Evolutionary conservation across 2,113 vertebrate species (phyloP).

Genomic region (Conger conger): DNA sequence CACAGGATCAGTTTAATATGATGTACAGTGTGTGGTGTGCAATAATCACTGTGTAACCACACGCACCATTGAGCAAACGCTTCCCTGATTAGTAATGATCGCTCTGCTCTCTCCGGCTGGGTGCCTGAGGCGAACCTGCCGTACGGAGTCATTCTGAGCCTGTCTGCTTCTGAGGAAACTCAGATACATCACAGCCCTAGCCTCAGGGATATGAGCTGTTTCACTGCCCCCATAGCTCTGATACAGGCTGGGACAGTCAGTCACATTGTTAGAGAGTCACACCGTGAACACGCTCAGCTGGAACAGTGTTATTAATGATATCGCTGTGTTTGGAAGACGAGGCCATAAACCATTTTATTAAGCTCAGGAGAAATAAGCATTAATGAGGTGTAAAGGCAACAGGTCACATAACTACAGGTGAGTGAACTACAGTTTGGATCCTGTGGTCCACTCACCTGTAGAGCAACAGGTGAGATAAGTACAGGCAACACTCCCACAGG

Average conservation of each 20-base stretch:
- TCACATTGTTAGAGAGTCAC: background rate
- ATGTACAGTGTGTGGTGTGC: background rate
- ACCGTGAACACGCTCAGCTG: background rate
- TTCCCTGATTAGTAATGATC: background rate
- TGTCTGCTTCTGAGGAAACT: background rate
- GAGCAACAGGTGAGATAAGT: too few species aligned
- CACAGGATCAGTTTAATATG: background rate
- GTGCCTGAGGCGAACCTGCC: too few species aligned
- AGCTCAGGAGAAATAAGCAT: too few species aligned
- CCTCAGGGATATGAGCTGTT: background rate
- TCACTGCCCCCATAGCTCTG: background rate
- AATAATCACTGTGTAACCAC: background rate
- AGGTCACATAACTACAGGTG: too few species aligned
- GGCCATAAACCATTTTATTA: background rate
- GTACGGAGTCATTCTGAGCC: background rate
- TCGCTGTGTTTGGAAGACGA: background rate
- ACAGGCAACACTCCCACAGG: background rate
- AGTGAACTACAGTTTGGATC: too few species aligned
- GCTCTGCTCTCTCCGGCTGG: background rate
- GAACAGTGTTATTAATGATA: background rate
- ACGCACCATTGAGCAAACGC: background rate
- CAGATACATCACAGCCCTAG: background rate
- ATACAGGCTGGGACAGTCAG: background rate
- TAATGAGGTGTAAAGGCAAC: too few species aligned
- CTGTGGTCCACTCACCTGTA: too few species aligned